Evolutionary conservation across 2,888 invertebrate genomes (phyloP).

Genomic region (Carpatolechia fugitivella): DNA sequence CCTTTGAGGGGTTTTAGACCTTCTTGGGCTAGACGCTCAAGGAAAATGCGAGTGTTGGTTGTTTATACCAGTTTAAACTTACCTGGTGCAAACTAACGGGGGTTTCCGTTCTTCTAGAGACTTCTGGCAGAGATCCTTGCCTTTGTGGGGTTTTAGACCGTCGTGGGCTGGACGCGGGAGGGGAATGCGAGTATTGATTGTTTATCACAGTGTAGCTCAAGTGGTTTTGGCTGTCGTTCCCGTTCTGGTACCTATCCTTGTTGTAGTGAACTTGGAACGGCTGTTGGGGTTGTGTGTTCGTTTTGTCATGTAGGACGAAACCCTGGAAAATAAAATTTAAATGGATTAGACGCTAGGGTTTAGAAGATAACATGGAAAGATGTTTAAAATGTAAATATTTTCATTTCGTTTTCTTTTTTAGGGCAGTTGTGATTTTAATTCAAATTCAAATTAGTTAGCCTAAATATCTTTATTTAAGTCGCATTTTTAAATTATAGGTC

Average conservation of each 20-base stretch:
- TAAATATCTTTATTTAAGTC: too few relatives aligned
- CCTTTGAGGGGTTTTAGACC: constrained; percentile 75
- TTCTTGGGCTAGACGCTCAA: constrained; percentile 80
- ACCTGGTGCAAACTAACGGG: constrained; percentile 71
- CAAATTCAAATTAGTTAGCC: too few relatives aligned
- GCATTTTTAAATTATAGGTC: too few relatives aligned
- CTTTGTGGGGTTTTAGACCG: constrained; percentile 49
- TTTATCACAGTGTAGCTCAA: constrained; percentile 79
- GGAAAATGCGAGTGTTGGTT: constrained; percentile 50
- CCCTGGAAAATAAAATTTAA: constrained; percentile 61
- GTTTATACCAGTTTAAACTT: too few relatives aligned
- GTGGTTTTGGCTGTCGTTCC: constrained; percentile 80
- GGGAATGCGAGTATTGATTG: constrained; percentile 77
- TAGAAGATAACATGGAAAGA: too few relatives aligned
- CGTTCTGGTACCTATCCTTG: constrained; percentile 81
- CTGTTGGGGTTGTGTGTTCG: constrained; percentile 24
- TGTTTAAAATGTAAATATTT: too few relatives aligned
- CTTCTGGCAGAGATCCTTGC: constrained; percentile 72
- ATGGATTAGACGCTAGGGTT: too few relatives aligned
- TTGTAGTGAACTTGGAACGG: constrained; percentile 62
- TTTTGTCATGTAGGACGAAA: constrained; percentile 82
- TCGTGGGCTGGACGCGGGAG: constrained; percentile 82
- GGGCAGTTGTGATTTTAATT: too few relatives aligned
- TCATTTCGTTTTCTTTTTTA: too few relatives aligned
- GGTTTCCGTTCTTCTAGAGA: constrained; percentile 59